These are phyloP conservation scores for Taenaris catops DNA, from an alignment of 2,888 invertebrate species.

Conservation along the genomic window DNA sequence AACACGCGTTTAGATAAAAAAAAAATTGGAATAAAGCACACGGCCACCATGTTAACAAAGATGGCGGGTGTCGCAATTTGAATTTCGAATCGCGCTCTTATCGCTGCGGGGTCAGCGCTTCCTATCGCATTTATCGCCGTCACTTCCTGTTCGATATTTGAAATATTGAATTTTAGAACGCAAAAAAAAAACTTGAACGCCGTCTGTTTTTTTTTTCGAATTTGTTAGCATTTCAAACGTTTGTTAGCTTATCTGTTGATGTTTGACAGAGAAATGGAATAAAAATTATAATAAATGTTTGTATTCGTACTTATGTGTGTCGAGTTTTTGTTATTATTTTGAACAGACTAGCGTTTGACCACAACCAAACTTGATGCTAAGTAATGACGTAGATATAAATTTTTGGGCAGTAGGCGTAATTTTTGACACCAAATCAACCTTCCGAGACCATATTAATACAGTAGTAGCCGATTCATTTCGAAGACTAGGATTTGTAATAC, in stretches of 20 bases:
- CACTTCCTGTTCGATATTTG: slow-evolving; percentile 50
- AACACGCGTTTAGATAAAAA: slow-evolving; percentile 23
- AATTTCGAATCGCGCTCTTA: slow-evolving; percentile 45
- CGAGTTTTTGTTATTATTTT: too few relatives aligned
- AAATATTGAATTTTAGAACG: slow-evolving; percentile 35
- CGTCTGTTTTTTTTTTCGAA: slow-evolving; percentile 19
- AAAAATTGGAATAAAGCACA: slow-evolving; percentile 16
- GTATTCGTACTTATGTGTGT: too few relatives aligned
- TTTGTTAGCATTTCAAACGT: slow-evolving; percentile 5
- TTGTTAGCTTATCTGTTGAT: slow-evolving; percentile 3
- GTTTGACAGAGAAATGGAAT: too few relatives aligned
- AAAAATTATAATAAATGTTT: too few relatives aligned
- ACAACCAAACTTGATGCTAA: too few relatives aligned
- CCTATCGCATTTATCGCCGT: slow-evolving; percentile 50
- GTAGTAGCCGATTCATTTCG: too few relatives aligned
- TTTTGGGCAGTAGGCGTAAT: too few relatives aligned
- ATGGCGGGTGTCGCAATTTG: slow-evolving; percentile 44
- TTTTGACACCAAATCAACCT: too few relatives aligned
- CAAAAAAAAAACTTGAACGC: slow-evolving; percentile 10
- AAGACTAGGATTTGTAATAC: too few relatives aligned
- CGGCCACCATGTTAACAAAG: slow-evolving; percentile 37
- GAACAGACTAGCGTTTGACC: too few relatives aligned
- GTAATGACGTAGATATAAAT: too few relatives aligned
- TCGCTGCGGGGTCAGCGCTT: slow-evolving; percentile 58
- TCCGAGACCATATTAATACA: too few relatives aligned